Base-by-base conservation (phyloP, 2,113 vertebrate genomes). In the Neodon shergylaensis region DNA sequence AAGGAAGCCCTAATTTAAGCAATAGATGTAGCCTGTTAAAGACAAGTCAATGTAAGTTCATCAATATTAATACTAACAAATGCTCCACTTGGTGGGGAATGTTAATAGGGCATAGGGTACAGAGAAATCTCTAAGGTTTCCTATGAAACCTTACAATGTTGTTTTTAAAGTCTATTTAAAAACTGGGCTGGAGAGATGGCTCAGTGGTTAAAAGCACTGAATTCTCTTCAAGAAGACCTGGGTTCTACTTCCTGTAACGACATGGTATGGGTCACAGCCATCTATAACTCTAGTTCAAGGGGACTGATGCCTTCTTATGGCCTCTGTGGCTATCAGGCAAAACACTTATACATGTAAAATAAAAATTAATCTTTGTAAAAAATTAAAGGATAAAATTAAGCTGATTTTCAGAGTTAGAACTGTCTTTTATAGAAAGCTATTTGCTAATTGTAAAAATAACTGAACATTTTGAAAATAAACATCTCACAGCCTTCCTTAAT, bases 401-500 rank as follows among this genome's bases (percentile, higher is more conserved):
- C 49, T 79, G 31, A 36, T 79, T 79, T 36, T 79, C 49, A 54
- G 54, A 54, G 54, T 17, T 54, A 19, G 54, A 54, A 36, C 31
- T 77, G 42, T 42, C n/a, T 49, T 78, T 79, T 52, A 79, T 9
- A 79, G 31, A 79, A 79, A 22, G 17, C 8, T 52, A 54, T 52
- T 49, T 79, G 77, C 31, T 79, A 79, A 36, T 36, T 52, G 14
- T 52, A 79, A 9, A 79, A 79, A 79, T 52, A 78, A 78, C 19
- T 54, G 49, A 79, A 11, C 36, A 79, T 12, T 49, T 78, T 54
- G 9, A 54, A 79, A 79, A 21, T 9, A 79, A 83, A 21, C 79
- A 89, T 31, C 85, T 82, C 44, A 83, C 33, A 95, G 77, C 24
- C 21, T 54, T 54, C 54, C 52, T 83, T 77, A 92, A 86, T 83